These are phyloP conservation scores for Rafetus swinhoei DNA, from an alignment of 2,113 vertebrate genomes.

Conservation along the genomic window DNA sequence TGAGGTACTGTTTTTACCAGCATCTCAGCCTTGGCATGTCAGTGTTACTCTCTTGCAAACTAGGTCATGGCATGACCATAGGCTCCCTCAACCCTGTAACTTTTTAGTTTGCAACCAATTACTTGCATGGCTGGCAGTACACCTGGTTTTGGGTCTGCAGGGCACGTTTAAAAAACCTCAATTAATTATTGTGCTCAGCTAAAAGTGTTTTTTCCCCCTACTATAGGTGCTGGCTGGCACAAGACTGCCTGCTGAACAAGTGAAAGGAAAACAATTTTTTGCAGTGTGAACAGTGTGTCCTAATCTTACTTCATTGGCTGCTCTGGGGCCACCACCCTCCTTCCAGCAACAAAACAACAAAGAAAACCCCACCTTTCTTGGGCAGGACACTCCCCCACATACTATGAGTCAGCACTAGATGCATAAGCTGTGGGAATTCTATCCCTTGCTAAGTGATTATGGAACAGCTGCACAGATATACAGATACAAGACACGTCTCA, in stretches of 20 bases:
- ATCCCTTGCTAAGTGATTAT: background rate
- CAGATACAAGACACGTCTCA: background rate
- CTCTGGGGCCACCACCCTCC: background rate
- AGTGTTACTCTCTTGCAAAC: background rate
- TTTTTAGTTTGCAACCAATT: background rate
- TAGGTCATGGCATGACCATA: accelerated
- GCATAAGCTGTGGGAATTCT: background rate
- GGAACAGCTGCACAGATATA: background rate
- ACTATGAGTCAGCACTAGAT: background rate
- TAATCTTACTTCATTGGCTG: background rate
- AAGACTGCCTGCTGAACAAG: background rate
- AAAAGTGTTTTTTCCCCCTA: background rate
- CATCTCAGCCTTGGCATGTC: background rate
- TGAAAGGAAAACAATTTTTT: background rate
- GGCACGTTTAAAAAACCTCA: background rate
- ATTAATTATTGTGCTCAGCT: background rate
- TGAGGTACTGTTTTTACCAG: background rate
- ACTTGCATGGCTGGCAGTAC: background rate
- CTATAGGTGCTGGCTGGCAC: background rate
- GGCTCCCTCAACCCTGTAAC: background rate
- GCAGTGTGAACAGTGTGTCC: background rate
- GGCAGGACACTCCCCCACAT: background rate
- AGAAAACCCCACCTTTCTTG: background rate
- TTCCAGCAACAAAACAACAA: background rate
- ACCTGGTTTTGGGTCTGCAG: background rate